Conservation (phyloP, 1,140 invertebrate genomes). For the Glossosoma conforme region DNA sequence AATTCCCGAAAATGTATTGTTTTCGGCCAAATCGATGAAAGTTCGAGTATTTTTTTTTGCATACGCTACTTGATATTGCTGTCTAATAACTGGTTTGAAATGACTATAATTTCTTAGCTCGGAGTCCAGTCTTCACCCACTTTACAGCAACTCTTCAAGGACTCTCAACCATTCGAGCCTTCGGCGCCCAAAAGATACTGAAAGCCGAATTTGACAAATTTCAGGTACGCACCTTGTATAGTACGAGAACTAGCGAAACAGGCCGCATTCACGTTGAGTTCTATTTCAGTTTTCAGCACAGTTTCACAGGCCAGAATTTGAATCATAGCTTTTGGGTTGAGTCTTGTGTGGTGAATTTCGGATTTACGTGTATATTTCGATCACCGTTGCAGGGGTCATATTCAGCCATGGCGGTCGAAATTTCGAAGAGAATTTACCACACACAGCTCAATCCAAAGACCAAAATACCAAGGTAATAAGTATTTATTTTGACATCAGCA, state of each 20-base stretch:
- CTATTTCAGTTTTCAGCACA: not conserved
- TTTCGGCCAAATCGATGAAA: not conserved
- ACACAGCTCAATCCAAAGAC: too few species aligned
- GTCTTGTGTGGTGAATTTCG: not conserved
- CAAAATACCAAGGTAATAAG: too few species aligned
- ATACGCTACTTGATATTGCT: not conserved
- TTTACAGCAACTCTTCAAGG: slow-evolving; percentile 67
- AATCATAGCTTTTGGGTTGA: not conserved
- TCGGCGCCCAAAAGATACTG: slow-evolving; percentile 55
- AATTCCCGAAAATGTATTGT: too few species aligned
- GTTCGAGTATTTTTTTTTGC: not conserved
- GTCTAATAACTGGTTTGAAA: not conserved
- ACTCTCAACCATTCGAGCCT: slow-evolving; percentile 68
- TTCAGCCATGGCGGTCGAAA: not conserved
- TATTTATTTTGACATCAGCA: too few species aligned
- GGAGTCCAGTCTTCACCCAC: slow-evolving; percentile 73
- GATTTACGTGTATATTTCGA: not conserved
- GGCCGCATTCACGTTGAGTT: too few species aligned
- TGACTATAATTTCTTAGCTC: slow-evolving; percentile 27
- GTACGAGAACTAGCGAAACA: not conserved
- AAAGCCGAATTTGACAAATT: slow-evolving; percentile 55
- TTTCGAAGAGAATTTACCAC: too few species aligned
- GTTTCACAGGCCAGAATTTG: not conserved
- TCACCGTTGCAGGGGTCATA: not conserved
- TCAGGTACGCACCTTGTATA: slow-evolving; percentile 31